Percentiles rank a stretch among this genome's conserved stretches.
These are phyloP conservation scores for Azorinus chamasolen DNA, from an alignment of 2,888 invertebrate species.

Conservation along the genomic window DNA sequence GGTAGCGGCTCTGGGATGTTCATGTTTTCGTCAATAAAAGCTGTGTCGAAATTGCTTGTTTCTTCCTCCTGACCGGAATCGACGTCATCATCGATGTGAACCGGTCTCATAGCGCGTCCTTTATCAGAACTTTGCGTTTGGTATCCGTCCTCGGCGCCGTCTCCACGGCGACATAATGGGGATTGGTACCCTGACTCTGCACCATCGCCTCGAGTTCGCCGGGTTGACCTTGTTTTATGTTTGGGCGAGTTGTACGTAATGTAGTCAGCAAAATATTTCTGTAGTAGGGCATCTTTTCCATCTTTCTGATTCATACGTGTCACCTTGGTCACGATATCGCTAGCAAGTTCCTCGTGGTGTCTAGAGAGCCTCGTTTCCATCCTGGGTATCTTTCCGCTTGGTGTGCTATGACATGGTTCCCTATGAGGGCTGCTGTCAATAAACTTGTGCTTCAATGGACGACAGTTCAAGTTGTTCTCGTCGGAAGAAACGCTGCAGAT, in stretches of 20 bases:
- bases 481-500: background rate
- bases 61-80: constrained; percentile 61
- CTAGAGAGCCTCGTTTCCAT: background rate
- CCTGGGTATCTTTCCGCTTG: constrained; percentile 24
- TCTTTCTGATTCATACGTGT: constrained; percentile 39
- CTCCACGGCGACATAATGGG: constrained; percentile 43
- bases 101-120: background rate
- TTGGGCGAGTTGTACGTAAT: constrained; percentile 50
- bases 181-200: constrained; percentile 32
- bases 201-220: constrained; percentile 56
- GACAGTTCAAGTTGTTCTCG: background rate
- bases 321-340: constrained; percentile 39
- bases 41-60: constrained; percentile 32
- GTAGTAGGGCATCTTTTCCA: constrained; percentile 55
- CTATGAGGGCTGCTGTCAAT: background rate
- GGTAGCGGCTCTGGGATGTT: background rate
- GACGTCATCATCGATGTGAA: constrained; percentile 16
- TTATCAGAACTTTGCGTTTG: background rate
- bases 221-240: constrained; percentile 8
- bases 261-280: constrained; percentile 58
- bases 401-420: constrained; percentile 30
- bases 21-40: constrained; percentile 33
- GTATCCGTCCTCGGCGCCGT: constrained; percentile 39
- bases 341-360: constrained; percentile 47
- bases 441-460: background rate